Conservation (phyloP, 1,140 invertebrate genomes). For the Sycobia sp. region DNA sequence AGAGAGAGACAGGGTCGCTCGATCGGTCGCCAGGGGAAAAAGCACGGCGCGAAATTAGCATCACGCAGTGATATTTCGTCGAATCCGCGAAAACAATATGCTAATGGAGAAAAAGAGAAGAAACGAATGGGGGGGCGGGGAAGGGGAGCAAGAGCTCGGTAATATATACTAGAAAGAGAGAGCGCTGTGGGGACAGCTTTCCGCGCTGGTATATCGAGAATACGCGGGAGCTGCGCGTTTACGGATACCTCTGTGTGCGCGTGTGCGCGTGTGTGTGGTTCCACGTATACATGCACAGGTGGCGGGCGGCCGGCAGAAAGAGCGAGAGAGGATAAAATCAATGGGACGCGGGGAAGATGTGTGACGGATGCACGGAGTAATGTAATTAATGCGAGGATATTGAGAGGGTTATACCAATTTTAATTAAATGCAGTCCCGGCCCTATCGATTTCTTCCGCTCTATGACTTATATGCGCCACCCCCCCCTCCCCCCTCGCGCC, state of each 20-base stretch:
- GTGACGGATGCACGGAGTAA: constrained; percentile 30
- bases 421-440: constrained; percentile 29
- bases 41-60: constrained; percentile 54
- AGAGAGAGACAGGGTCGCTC: constrained; percentile 3
- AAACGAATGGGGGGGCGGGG: background rate
- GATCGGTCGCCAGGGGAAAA: constrained; percentile 37
- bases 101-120: constrained; percentile 54
- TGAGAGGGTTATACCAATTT: constrained; percentile 22
- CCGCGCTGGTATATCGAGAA: background rate
- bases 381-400: constrained; percentile 27
- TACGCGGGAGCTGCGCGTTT: no score
- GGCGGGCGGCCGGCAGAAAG: no score
- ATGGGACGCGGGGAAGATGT: constrained; percentile 22
- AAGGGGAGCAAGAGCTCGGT: constrained; percentile 10
- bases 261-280: no score
- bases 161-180: constrained; percentile 11
- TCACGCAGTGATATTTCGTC: constrained; percentile 56
- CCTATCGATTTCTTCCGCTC: constrained; percentile 9
- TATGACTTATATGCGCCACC: no score
- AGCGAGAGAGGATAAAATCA: constrained; percentile 37
- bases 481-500: no score
- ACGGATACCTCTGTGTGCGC: no score
- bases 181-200: background rate
- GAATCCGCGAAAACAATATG: constrained; percentile 60
- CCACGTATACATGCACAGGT: no score